Conservation (phyloP, 1,140 invertebrate genomes). For the Ganaspis sp. region DNA sequence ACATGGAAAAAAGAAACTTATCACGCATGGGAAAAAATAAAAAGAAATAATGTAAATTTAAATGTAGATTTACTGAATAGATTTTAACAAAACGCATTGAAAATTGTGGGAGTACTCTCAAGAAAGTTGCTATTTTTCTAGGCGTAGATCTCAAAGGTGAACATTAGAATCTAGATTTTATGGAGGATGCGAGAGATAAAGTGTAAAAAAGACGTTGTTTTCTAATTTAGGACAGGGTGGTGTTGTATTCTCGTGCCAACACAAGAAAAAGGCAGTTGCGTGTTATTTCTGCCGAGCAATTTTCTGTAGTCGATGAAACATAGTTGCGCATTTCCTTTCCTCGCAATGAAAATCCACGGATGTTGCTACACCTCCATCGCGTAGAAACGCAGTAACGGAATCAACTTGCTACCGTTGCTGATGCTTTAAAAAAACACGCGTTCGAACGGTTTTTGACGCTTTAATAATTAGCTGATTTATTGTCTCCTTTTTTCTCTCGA, state of each 20-base stretch:
- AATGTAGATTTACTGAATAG: no score
- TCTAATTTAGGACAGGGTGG: neutral
- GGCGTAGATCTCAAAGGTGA: neutral
- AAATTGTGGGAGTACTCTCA: slow-evolving; percentile 6
- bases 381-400: slow-evolving; percentile 15
- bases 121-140: slow-evolving; percentile 11
- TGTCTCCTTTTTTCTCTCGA: neutral
- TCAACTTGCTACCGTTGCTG: neutral
- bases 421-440: neutral
- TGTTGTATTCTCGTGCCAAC: neutral
- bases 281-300: slow-evolving; percentile 15
- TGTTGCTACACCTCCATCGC: slow-evolving; percentile 11
- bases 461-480: slow-evolving; percentile 14
- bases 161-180: slow-evolving; percentile 22
- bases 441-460: slow-evolving; percentile 8
- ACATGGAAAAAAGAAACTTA: no score
- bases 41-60: no score
- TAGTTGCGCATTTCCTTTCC: slow-evolving; percentile 22
- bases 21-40: no score
- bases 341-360: slow-evolving; percentile 28
- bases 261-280: neutral
- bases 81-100: neutral
- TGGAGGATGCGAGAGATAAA: neutral
- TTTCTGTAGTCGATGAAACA: slow-evolving; percentile 9
- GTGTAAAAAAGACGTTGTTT: slow-evolving; percentile 3